Percentiles rank a stretch among this genome's conserved stretches.
Evolutionary conservation across 2,113 vertebrate species (phyloP).

Genomic region (Oceanodroma tethys): DNA sequence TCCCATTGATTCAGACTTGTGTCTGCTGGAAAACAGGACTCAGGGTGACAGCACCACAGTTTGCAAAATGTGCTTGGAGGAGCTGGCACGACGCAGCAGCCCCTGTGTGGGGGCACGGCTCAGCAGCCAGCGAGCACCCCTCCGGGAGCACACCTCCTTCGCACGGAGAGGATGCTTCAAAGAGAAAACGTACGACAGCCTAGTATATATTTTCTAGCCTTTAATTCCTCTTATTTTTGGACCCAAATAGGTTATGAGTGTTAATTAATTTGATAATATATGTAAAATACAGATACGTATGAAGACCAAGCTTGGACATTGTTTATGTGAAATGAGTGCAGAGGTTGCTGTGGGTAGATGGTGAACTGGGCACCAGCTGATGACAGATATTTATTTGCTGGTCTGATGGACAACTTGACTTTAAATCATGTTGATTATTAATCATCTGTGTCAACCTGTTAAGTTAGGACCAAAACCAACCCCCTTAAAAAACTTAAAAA

Average conservation of each 20-base stretch:
- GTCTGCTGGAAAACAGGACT: neutral
- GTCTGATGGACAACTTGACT: neutral
- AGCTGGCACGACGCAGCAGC: neutral
- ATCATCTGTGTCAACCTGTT: neutral
- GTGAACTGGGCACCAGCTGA: neutral
- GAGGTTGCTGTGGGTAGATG: neutral
- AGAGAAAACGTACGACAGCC: neutral
- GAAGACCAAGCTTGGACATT: neutral
- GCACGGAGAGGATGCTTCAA: neutral
- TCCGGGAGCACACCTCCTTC: neutral
- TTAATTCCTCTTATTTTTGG: neutral
- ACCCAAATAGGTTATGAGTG: neutral
- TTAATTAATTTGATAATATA: neutral
- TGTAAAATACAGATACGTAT: neutral
- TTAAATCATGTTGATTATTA: neutral
- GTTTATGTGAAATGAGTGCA: neutral
- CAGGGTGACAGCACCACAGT: no score
- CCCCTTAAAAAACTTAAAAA: neutral
- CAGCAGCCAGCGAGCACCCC: neutral
- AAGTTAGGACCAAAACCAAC: neutral
- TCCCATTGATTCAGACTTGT: neutral
- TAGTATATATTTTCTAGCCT: accelerated
- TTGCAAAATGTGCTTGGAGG: neutral
- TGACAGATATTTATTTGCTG: neutral
- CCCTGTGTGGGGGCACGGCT: accelerated